These are phyloP conservation scores for Mnemiopsis leidyi DNA, from an alignment of 37 sponge, comb jelly and placozoan genomes.

Conservation along the genomic window DNA sequence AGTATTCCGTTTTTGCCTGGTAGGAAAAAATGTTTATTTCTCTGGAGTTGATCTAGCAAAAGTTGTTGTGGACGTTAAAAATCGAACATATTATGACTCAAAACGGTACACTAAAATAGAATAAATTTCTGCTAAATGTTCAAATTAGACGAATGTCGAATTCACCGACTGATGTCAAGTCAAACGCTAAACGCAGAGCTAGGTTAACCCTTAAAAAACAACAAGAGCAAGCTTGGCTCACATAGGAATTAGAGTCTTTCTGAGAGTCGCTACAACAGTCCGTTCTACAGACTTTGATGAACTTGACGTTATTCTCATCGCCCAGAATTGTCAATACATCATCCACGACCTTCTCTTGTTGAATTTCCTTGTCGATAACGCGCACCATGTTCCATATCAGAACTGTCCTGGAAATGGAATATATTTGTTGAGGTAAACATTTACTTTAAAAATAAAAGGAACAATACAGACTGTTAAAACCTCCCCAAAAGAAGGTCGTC, in stretches of 20 bases:
- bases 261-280: not conserved
- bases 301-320: conserved; percentile 41
- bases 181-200: too few species aligned
- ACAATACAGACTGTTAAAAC: too few species aligned
- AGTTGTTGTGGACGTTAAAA: not conserved
- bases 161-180: too few species aligned
- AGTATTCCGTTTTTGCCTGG: not conserved
- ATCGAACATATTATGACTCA: not conserved
- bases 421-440: too few species aligned
- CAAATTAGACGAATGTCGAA: not conserved
- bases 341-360: conserved; percentile 59
- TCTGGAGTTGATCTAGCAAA: too few species aligned
- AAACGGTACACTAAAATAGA: not conserved
- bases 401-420: conserved; percentile 11
- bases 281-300: conserved; percentile 55
- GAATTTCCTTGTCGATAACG: conserved; percentile 61
- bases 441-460: too few species aligned
- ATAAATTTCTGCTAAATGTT: not conserved
- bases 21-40: too few species aligned
- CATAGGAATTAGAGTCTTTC: not conserved
- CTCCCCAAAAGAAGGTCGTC: too few species aligned
- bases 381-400: conserved; percentile 66
- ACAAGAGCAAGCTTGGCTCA: too few species aligned
- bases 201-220: too few species aligned
- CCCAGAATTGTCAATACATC: conserved; percentile 47